Evolutionary conservation across 1,140 invertebrate species (phyloP).

Genomic region (Bombus cullumanus): DNA sequence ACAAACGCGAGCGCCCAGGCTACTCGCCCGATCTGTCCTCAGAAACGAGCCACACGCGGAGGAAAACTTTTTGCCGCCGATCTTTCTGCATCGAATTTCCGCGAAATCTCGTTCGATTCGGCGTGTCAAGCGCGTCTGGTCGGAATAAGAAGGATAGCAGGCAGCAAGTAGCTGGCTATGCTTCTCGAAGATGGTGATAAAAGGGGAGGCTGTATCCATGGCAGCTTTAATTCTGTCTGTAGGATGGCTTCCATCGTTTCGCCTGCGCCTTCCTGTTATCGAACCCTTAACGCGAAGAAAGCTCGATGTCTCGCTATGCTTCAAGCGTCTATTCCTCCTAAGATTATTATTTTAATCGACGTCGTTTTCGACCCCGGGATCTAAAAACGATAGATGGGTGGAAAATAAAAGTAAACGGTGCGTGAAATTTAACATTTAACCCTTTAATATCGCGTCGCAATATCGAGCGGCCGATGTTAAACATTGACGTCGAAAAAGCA

Average conservation of each 20-base stretch:
- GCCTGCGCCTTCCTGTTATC: background rate
- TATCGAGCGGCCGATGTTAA: background rate
- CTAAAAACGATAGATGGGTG: background rate
- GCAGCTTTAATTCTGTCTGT: slow-evolving; percentile 19
- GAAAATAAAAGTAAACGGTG: slow-evolving; percentile 1
- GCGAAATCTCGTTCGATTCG: slow-evolving; percentile 10
- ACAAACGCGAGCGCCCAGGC: background rate
- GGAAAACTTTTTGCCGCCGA: background rate
- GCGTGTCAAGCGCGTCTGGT: background rate
- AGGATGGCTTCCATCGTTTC: slow-evolving; percentile 18
- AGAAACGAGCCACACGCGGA: background rate
- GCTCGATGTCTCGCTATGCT: too few species aligned
- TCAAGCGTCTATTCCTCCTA: background rate
- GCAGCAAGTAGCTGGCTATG: background rate
- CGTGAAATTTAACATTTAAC: slow-evolving; percentile 13
- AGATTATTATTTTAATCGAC: background rate
- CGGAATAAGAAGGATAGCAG: background rate
- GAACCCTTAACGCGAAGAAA: background rate
- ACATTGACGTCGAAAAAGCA: background rate
- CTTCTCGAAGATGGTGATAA: slow-evolving; percentile 1
- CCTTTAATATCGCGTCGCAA: background rate
- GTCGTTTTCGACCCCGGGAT: background rate
- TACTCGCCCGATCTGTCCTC: background rate
- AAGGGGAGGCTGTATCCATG: slow-evolving; percentile 15
- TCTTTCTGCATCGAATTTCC: background rate